Percentiles rank a stretch among this genome's conserved stretches.
These are phyloP conservation scores for Scaptomyza polygonia DNA, from an alignment of 2,888 invertebrate species.

Conservation along the genomic window DNA sequence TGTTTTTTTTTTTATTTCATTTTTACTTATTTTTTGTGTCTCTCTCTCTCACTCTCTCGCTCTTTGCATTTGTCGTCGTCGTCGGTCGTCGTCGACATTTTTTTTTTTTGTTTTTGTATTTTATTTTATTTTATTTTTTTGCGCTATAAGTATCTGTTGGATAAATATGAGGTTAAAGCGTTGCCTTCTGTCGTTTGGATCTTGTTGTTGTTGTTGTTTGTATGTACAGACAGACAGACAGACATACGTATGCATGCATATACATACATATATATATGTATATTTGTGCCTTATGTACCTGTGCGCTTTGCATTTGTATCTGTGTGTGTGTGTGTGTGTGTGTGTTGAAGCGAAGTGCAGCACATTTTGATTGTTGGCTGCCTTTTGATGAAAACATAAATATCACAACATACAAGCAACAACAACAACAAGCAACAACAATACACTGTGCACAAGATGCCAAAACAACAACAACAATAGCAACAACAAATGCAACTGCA, in stretches of 20 bases:
- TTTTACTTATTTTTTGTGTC: slow-evolving; percentile 9
- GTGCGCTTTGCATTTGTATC: slow-evolving; percentile 38
- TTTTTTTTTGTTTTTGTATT: slow-evolving; percentile 53
- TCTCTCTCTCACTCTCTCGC: too few relatives aligned
- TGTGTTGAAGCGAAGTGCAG: slow-evolving; percentile 68
- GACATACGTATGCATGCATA: too few relatives aligned
- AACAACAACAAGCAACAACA: slow-evolving; percentile 40
- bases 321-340: slow-evolving; percentile 30
- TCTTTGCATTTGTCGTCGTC: slow-evolving; percentile 57
- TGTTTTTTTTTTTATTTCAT: slow-evolving; percentile 13
- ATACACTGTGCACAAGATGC: slow-evolving; percentile 27
- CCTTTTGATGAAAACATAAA: slow-evolving; percentile 80
- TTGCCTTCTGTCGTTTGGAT: slow-evolving; percentile 77
- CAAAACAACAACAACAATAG: slow-evolving; percentile 26
- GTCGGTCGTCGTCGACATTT: slow-evolving; percentile 62
- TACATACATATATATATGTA: slow-evolving; percentile 18
- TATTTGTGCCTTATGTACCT: slow-evolving; percentile 45
- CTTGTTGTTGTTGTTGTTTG: slow-evolving; percentile 26
- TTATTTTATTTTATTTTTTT: slow-evolving; percentile 59
- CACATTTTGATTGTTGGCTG: slow-evolving; percentile 79
- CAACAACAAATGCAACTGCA: slow-evolving; percentile 46
- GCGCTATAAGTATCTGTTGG: slow-evolving; percentile 81
- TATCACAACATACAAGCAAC: slow-evolving; percentile 64
- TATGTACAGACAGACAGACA: slow-evolving; percentile 23
- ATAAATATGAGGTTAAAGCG: slow-evolving; percentile 84